Evolutionary conservation across 2,797 vertebrate genomes (phyloP).

Genomic region (Emydoidea blandingii): DNA sequence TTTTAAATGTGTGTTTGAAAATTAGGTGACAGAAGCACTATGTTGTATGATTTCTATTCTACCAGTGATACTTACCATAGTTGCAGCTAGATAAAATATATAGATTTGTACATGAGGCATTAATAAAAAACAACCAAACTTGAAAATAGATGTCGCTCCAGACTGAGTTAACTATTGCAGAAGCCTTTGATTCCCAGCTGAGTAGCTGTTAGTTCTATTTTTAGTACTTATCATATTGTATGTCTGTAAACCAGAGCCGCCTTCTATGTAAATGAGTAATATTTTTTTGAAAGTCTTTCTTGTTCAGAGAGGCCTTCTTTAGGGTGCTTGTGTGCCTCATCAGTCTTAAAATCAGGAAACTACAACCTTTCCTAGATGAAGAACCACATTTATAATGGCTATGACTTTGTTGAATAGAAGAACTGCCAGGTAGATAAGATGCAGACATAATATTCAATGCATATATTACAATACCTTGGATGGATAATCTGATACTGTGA

Average conservation of each 20-base stretch:
- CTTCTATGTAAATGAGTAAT: not conserved
- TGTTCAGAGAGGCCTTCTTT: not conserved
- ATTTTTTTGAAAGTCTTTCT: too few relatives aligned
- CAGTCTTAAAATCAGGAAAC: not conserved
- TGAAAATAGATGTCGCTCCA: not conserved
- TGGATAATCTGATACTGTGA: not conserved
- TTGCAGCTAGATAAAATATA: not conserved
- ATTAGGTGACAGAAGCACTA: not conserved
- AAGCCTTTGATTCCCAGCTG: not conserved
- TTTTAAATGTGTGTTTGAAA: not conserved
- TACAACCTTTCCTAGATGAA: not conserved
- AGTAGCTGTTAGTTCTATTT: not conserved
- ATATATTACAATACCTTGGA: not conserved
- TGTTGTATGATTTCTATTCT: not conserved
- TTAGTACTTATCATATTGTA: not conserved
- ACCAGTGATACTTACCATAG: not conserved
- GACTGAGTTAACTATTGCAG: not conserved
- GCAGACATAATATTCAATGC: not conserved
- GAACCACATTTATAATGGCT: fast-evolving
- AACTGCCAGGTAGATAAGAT: not conserved
- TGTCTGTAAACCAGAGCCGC: not conserved
- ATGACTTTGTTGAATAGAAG: not conserved
- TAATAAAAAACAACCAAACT: not conserved
- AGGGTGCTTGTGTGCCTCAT: fast-evolving
- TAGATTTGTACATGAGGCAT: not conserved